Evolutionary conservation across 2,888 invertebrate species (phyloP).

Genomic region (Orthonevra nobilis): DNA sequence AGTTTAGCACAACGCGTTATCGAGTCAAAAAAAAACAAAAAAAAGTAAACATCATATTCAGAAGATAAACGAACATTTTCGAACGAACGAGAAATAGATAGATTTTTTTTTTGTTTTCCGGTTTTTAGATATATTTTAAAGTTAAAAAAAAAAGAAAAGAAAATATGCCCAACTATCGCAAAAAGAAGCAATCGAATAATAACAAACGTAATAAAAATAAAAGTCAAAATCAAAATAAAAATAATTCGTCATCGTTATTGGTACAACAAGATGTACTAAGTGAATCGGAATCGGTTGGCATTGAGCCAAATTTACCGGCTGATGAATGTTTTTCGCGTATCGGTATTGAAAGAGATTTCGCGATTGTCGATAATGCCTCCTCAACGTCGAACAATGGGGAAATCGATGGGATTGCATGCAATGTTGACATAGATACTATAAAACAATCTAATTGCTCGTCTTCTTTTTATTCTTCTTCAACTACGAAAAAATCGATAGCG

Average conservation of each 20-base stretch:
- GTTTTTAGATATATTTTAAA: slow-evolving; percentile 7
- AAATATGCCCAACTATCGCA: slow-evolving; percentile 77
- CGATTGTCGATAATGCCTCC: slow-evolving; percentile 56
- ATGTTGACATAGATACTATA: slow-evolving; percentile 55
- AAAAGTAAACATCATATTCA: no score
- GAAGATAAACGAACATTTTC: slow-evolving; percentile 27
- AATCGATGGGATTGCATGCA: slow-evolving; percentile 53
- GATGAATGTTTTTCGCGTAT: slow-evolving; percentile 25
- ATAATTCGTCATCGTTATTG: slow-evolving; percentile 48
- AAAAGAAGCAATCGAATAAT: slow-evolving; percentile 73
- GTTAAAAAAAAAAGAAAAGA: not conserved
- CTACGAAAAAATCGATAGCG: slow-evolving; percentile 52
- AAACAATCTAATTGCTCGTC: slow-evolving; percentile 50
- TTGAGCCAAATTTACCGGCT: slow-evolving; percentile 59
- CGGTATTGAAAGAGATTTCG: slow-evolving; percentile 13
- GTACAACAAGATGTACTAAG: slow-evolving; percentile 48
- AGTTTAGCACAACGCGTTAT: slow-evolving; percentile 65
- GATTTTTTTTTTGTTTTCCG: slow-evolving; percentile 3
- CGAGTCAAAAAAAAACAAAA: slow-evolving; percentile 55
- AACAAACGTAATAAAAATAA: slow-evolving; percentile 76
- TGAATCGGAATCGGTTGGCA: slow-evolving; percentile 42
- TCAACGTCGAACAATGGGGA: slow-evolving; percentile 61
- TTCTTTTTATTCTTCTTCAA: slow-evolving; percentile 37
- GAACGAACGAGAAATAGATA: slow-evolving; percentile 53
- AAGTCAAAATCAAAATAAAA: slow-evolving; percentile 73